phyloP scores from a whole-genome alignment of 2,113 vertebrate genomes.

The Octodon degus region DNA sequence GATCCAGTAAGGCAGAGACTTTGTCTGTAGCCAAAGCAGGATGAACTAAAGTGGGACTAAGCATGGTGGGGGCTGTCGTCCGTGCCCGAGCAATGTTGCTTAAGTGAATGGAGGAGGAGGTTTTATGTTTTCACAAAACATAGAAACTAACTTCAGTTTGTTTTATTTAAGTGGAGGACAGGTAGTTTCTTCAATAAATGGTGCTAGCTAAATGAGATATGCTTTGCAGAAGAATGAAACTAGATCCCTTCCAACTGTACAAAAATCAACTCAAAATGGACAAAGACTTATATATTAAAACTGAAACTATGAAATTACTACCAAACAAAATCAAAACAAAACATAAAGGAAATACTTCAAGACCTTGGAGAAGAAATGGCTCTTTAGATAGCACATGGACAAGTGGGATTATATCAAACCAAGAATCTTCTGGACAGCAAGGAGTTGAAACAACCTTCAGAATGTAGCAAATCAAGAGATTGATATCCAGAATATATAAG shows the following conservation, averaged over 20 bases:
- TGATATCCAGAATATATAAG: not conserved
- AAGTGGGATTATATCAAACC: not conserved
- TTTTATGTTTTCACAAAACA: not conserved
- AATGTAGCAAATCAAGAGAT: not conserved
- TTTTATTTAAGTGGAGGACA: not conserved
- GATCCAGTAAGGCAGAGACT: not conserved
- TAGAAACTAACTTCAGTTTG: not conserved
- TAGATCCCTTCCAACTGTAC: not conserved
- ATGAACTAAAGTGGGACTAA: not conserved
- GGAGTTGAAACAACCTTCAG: not conserved
- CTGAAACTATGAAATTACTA: not conserved
- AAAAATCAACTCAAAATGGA: not conserved
- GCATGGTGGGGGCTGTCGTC: rapidly evolving
- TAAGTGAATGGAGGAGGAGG: not conserved
- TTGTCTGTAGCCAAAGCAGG: not conserved
- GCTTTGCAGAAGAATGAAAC: not conserved
- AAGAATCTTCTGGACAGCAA: not conserved
- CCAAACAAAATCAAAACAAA: not conserved
- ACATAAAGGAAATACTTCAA: not conserved
- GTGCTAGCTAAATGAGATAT: not conserved
- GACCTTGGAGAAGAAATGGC: not conserved
- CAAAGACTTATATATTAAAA: not conserved
- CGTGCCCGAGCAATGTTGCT: not conserved
- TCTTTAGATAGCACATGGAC: not conserved
- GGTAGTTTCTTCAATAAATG: not conserved